These are phyloP conservation scores for Astreopora myriophthalma DNA, from an alignment of 64 coral and sea anemone genomes.

Conservation along the genomic window DNA sequence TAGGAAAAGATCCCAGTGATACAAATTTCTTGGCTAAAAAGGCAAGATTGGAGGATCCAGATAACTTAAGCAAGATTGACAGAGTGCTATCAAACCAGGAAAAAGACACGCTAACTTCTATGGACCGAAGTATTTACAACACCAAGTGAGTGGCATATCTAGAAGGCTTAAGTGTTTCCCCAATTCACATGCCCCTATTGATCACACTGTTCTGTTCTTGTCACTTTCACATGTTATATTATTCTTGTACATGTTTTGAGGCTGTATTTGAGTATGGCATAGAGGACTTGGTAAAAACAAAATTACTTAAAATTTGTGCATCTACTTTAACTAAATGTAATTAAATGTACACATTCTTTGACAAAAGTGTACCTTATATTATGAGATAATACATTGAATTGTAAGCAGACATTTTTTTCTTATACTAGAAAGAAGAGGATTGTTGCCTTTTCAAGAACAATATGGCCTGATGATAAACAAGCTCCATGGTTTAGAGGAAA, in stretches of 20 bases:
- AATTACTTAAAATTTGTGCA: not conserved
- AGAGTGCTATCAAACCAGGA: conserved; percentile 27
- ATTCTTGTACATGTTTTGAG: not conserved
- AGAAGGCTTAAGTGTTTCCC: not conserved
- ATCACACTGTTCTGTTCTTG: not conserved
- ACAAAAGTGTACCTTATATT: not conserved
- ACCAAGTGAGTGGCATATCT: conserved; percentile 26
- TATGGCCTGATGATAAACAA: conserved; percentile 36
- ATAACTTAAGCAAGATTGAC: not conserved
- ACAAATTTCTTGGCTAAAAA: not conserved
- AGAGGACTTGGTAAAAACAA: not conserved
- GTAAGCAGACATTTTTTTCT: not conserved
- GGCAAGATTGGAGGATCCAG: conserved; percentile 9
- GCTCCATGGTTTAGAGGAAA: conserved; percentile 12
- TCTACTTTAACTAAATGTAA: not conserved
- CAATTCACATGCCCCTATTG: not conserved
- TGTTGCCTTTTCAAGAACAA: not conserved
- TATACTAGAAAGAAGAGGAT: conserved; percentile 18
- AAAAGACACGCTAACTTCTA: not conserved
- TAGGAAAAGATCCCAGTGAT: not conserved
- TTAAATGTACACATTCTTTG: not conserved
- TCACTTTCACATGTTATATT: not conserved
- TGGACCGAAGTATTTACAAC: conserved; percentile 9
- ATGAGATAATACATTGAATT: not conserved
- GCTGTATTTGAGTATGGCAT: not conserved